Evolutionary conservation across 2,113 vertebrate species (phyloP), one percentile per base, ranked within the genome.

Genomic region (Sterna hirundo): DNA sequence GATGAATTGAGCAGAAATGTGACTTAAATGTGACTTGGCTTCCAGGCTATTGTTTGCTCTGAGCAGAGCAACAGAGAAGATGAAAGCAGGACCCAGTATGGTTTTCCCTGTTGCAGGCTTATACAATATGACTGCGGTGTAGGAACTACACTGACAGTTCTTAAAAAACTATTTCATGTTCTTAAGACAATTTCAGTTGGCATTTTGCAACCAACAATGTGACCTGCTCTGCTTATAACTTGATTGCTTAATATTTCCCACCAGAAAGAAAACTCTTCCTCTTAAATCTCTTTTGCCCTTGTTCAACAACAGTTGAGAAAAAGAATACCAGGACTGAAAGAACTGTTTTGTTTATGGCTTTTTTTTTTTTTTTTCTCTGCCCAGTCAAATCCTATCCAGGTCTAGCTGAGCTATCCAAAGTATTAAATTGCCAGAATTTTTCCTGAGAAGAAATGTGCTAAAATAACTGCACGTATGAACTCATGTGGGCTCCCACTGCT

Each of bases 211-310:
- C 27, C 38, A 55, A 7, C 19, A 42, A 15, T 84, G 61, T 82
- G 74, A 79, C 57, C 47, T 87, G 14, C 26, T 89, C 34, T 83
- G 42, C 46, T 65, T 89, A 60, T 51, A 52, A 40, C 84, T 79
- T 49, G 44, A 55, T 97, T 96, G 91, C 95, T 79, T 84, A 97
- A 95, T 64, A 84, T 64, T 93, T 94, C 54, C 58, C 57, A 68
- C 40, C 46, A 94, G 82, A 96, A 72, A 92, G 20, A 92, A 90
- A 93, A 15, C 26, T 69, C 70, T 95, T 91, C 91, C 91, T 93
- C 80, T 84, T 76, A 68, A 93, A 52, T 70, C 16, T 94, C 57
- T 81, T 77, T 34, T 58, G 26, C 42, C 15, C 14, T 88, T 79
- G 46, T 46, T 95, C 49, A 40, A 40, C 30, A 68, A 29, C n/a